Evolutionary conservation across 2,797 vertebrate genomes (phyloP).

Genomic region (Malacoraja senta): DNA sequence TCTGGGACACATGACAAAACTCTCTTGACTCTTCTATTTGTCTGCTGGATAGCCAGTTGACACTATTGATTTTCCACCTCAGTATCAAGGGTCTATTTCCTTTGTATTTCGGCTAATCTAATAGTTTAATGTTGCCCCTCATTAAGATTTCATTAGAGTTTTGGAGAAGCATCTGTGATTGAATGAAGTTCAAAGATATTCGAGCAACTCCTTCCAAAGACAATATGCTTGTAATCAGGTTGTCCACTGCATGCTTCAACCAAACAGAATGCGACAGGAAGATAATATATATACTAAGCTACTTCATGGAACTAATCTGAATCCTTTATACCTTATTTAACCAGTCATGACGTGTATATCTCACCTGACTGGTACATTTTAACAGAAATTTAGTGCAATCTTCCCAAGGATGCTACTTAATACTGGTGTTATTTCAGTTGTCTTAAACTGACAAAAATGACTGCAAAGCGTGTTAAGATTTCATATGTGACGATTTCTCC

Average conservation of each 20-base stretch:
- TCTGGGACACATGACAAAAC: no score
- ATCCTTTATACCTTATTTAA: not conserved
- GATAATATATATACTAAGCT: not conserved
- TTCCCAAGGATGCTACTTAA: not conserved
- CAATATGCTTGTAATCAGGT: not conserved
- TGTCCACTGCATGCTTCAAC: not conserved
- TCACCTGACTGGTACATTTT: not conserved
- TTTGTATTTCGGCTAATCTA: not conserved
- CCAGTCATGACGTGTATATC: not conserved
- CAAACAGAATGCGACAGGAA: not conserved
- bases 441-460: not conserved
- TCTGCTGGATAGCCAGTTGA: not conserved
- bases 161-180: not conserved
- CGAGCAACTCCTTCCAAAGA: not conserved
- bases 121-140: not conserved
- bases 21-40: not conserved
- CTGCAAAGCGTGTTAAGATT: not conserved
- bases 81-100: not conserved
- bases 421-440: not conserved
- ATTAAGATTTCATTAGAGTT: constrained; percentile 18
- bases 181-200: not conserved
- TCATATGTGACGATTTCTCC: not conserved
- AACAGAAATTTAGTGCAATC: not conserved
- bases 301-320: not conserved
- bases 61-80: not conserved